Evolutionary conservation across 2,888 invertebrate genomes (phyloP), one percentile per base, ranked within the genome.

Genomic region (Cotesia congregata): DNA sequence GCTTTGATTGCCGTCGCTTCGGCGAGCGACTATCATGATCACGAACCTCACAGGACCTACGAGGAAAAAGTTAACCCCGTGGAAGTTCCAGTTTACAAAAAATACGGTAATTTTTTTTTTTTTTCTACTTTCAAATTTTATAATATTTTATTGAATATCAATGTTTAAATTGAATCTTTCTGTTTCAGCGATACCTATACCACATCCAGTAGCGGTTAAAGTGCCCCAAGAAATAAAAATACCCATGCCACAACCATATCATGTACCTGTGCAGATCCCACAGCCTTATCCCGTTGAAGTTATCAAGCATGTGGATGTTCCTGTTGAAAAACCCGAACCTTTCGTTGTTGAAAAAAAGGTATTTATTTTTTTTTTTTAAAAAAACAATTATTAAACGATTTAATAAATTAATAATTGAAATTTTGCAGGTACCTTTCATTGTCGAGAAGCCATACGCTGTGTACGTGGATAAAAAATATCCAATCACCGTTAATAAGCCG

Each of bases 381-480:
- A 41, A 30, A 38, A 38, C 30, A 15, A 9, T 38, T 41, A 12
- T 60, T 64, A 9, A 3, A 30, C 30, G 30, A 30, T 30, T 30
- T 3, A 2, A 39, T 40, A 4, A 62, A 68, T 61, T 5, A 62
- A 15, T 50, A 7, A 59, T 50, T 41, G 12, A 67, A 64, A 30
- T 30, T 30, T 75, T 72, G 7, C 75, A 89, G 89, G 85, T 92
- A 40, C 92, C 92, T 0, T 92, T 92, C 84, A 90, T 92, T 15
- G 92, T 93, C 9, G 92, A 92, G 83, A 92, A 91, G 85, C 92
- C 92, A 78, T 91, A 92, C 77, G 91, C 91, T 77, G 90, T 92
- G 7, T 92, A 92, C 68, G 90, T 91, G 2, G 92, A 92, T 84
- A 92, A 88, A 84, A 90, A 92, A 61, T 92, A 92, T 7, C 87